Evolutionary conservation across 2,797 vertebrate genomes (phyloP).

Genomic region (Heliangelus exortis): DNA sequence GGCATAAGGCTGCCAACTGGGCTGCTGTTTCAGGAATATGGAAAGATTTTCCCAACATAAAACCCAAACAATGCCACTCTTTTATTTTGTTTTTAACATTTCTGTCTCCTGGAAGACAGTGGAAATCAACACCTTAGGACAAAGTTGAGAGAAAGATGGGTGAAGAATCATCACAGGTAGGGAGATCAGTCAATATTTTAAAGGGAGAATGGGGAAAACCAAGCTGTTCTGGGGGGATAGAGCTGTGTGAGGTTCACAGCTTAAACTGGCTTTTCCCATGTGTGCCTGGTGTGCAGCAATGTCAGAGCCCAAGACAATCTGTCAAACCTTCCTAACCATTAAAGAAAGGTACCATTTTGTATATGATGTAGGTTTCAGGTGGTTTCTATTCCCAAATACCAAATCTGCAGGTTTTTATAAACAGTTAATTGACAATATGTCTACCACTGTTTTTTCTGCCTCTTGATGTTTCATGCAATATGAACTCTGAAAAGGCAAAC

Average conservation of each 20-base stretch:
- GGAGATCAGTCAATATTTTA: background rate
- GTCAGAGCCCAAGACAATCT: background rate
- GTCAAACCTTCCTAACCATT: background rate
- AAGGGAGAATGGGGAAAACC: background rate
- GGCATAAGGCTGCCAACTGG: background rate
- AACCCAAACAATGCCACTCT: background rate
- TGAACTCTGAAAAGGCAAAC: background rate
- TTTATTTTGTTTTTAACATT: background rate
- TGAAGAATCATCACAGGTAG: background rate
- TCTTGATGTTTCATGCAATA: background rate
- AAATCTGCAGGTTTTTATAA: background rate
- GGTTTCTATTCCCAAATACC: background rate
- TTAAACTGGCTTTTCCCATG: background rate
- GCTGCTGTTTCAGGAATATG: background rate
- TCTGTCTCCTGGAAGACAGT: background rate
- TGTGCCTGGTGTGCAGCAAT: background rate
- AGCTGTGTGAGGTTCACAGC: rapidly evolving
- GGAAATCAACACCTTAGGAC: background rate
- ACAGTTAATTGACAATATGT: rapidly evolving
- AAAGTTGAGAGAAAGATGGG: background rate
- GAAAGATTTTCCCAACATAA: background rate
- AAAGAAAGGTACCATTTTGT: background rate
- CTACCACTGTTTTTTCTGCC: background rate
- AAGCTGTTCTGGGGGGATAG: background rate
- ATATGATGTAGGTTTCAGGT: background rate